A percentile compares a stretch with the other conserved stretches of the same genome.
Evolutionary conservation across 2,113 vertebrate species (phyloP).

Genomic region (Grammomys dolichurus): DNA sequence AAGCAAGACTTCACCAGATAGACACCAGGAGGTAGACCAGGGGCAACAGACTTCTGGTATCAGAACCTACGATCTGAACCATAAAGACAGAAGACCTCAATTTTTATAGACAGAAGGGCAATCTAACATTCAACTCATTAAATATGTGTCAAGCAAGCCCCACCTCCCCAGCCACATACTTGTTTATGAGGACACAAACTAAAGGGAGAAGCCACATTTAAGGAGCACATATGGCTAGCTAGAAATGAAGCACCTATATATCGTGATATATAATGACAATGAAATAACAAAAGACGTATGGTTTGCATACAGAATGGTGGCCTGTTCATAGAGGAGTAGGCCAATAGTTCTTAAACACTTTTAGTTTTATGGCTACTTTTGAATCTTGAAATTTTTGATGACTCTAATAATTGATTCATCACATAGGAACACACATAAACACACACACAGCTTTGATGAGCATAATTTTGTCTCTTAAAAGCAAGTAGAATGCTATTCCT

Average conservation of each 20-base stretch:
- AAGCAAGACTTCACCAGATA: neutral
- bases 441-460: constrained; percentile 31
- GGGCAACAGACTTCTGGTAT: neutral
- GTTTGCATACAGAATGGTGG: neutral
- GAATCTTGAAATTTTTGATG: constrained; percentile 26
- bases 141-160: neutral
- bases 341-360: neutral
- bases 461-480: constrained; percentile 15
- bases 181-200: neutral
- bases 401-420: neutral
- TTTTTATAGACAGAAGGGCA: neutral
- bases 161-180: neutral
- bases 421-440: neutral
- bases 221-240: neutral
- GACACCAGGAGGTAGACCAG: neutral
- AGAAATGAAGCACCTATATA: neutral
- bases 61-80: neutral
- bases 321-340: neutral
- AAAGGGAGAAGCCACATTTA: neutral
- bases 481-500: neutral
- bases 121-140: neutral
- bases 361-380: neutral
- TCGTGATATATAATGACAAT: neutral
- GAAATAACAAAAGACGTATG: neutral
- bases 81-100: neutral